phyloP scores from a whole-genome alignment of 2,888 invertebrate genomes.

The Rhingia campestris region DNA sequence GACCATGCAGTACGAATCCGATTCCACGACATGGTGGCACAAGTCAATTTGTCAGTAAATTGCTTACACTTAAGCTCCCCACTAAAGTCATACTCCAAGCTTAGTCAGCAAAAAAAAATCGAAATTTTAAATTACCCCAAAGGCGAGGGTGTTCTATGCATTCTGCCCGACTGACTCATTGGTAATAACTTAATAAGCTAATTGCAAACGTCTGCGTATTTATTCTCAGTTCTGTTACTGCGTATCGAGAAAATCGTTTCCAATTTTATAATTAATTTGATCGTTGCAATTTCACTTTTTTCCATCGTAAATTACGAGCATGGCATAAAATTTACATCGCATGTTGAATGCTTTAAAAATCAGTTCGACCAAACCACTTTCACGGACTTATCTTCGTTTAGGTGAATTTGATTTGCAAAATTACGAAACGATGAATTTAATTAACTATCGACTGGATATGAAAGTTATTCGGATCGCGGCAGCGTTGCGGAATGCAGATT shows the following conservation, averaged over 20 bases:
- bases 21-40: neutral
- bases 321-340: slow-evolving; percentile 42
- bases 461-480: slow-evolving; percentile 11
- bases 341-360: slow-evolving; percentile 27
- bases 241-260: slow-evolving; percentile 6
- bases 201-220: neutral
- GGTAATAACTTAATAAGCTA: neutral
- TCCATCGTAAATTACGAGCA: slow-evolving; percentile 22
- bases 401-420: slow-evolving; percentile 15
- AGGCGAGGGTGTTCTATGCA: neutral
- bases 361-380: slow-evolving; percentile 25
- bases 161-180: slow-evolving; percentile 17
- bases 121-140: slow-evolving; percentile 12
- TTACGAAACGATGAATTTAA: slow-evolving; percentile 30
- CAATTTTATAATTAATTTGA: slow-evolving; percentile 28
- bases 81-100: neutral
- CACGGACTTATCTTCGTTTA: slow-evolving; percentile 10
- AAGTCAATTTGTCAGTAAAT: slow-evolving; percentile 36
- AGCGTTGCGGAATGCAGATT: slow-evolving; percentile 3
- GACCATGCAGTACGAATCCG: slow-evolving; percentile 12
- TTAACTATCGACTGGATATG: slow-evolving; percentile 15
- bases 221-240: slow-evolving; percentile 17
- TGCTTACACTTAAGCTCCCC: slow-evolving; percentile 3
- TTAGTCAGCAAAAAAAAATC: slow-evolving; percentile 23
- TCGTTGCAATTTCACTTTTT: slow-evolving; percentile 54